A percentile compares a stretch with the other conserved stretches of the same genome.
These are phyloP conservation scores for Corvus hawaiiensis DNA, from an alignment of 2,113 vertebrate genomes.

Conservation along the genomic window DNA sequence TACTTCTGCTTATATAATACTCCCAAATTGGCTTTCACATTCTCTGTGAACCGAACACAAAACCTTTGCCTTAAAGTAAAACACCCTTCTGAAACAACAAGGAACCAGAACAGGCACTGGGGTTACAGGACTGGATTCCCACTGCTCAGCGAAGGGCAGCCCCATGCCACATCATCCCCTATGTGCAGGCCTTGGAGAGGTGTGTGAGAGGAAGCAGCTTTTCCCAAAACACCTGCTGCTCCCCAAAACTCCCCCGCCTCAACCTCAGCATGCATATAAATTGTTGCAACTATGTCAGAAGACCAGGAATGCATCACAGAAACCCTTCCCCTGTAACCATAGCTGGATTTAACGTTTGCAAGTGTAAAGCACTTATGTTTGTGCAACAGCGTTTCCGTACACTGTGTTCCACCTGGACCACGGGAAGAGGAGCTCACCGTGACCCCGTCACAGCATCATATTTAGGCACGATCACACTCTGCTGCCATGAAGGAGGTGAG, in stretches of 20 bases:
- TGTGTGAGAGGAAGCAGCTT: background rate
- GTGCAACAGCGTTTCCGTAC: conserved; percentile 38
- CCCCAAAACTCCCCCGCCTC: background rate
- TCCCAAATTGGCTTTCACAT: conserved; percentile 8
- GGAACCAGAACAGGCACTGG: background rate
- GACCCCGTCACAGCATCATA: conserved; percentile 12
- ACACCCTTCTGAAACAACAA: background rate
- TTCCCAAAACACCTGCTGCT: conserved; percentile 10
- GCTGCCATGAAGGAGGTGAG: conserved; percentile 24
- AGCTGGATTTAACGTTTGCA: background rate
- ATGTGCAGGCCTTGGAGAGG: background rate
- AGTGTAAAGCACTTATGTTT: conserved; percentile 22
- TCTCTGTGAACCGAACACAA: background rate
- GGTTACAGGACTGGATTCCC: background rate
- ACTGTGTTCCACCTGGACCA: conserved; percentile 16
- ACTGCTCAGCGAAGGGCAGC: background rate
- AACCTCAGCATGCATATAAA: conserved; percentile 43
- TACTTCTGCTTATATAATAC: conserved; percentile 16
- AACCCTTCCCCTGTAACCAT: conserved; percentile 26
- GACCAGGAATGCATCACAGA: conserved; percentile 54
- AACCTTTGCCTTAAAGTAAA: conserved; percentile 30
- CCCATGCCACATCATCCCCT: fast-evolving
- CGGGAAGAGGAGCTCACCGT: background rate
- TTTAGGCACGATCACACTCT: conserved; percentile 48
- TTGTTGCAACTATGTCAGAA: conserved; percentile 25